Evolutionary conservation across 2,113 vertebrate species (phyloP), one percentile per base, ranked within the genome.

Genomic region (Nycticryphes semicollaris): DNA sequence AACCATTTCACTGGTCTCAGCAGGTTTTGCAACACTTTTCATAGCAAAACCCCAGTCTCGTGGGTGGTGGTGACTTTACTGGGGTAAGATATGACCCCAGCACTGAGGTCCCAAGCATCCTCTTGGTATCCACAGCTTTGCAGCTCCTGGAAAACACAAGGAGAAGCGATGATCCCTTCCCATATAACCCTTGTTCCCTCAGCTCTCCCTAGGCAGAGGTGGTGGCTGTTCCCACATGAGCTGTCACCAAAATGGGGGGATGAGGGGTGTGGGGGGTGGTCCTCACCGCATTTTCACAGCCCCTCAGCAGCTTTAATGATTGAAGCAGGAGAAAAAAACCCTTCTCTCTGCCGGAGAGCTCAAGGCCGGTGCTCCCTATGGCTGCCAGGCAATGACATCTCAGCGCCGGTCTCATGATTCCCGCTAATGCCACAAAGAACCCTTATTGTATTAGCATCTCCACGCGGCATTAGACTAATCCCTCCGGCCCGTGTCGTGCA

Each of bases 301-400:
- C 48, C 19, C 3, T 14, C 69, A 15, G 83, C 83, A 48, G 47
- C 73, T 90, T 66, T 18, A 30, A 30, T 10, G 51, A 59, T 48
- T 30, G 41, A 57, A 74, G 88, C 57, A 25, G 69, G 33, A 47
- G 70, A 63, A 70, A 37, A 37, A 66, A 12, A 66, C 75, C 66
- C 73, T 79, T 82, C 85, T 62, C 69, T 37, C 43, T 5, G 25
- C 14, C 2, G 1, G 24, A 37, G 43, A 91, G 81, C 70, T 72
- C 45, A 9, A 9, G 20, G 70, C 35, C 3, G 0, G 51, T n/a
- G 1, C 63, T 81, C 81, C 80, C 80, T 28, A 8, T 16, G 17
- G 68, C 91, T 91, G 95, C 94, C 96, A 95, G 86, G 90, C 96
- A 87, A 96, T 95, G 96, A 93, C 94, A 91, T 93, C 79, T 87